phyloP scores from a whole-genome alignment of 2,888 invertebrate species.

The Drosophila nigritarsus region DNA sequence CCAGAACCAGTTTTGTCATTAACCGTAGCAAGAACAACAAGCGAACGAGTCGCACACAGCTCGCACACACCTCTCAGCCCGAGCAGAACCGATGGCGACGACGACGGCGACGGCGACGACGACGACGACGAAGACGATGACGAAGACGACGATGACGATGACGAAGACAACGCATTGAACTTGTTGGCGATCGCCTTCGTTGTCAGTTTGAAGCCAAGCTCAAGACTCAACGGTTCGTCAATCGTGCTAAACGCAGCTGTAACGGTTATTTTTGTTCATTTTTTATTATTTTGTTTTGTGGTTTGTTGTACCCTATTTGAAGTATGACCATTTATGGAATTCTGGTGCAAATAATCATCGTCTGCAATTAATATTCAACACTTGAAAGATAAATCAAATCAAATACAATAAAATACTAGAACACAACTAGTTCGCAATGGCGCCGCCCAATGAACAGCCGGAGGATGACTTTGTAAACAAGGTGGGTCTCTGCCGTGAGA shows the following conservation, averaged over 20 bases:
- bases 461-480: conserved; percentile 74
- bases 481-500: conserved; percentile 52
- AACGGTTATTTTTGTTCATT: background rate
- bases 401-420: background rate
- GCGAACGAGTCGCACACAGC: background rate
- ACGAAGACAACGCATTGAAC: conserved; percentile 58
- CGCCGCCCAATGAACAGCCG: conserved; percentile 63
- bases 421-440: conserved; percentile 34
- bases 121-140: conserved; percentile 13
- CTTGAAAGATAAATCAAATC: background rate
- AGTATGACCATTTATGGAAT: conserved; percentile 84
- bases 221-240: conserved; percentile 55
- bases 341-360: conserved; percentile 83
- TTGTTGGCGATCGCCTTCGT: conserved; percentile 53
- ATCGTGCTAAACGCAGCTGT: conserved; percentile 7
- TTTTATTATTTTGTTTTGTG: conserved; percentile 24
- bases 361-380: conserved; percentile 69
- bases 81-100: conserved; percentile 11
- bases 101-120: conserved; percentile 7
- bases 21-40: conserved; percentile 17
- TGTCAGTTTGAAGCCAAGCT: conserved; percentile 70
- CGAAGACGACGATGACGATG: background rate
- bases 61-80: conserved; percentile 1
- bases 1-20: conserved; percentile 52
- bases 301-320: background rate